A percentile compares a stretch with the other conserved stretches of the same genome.
Evolutionary conservation across 2,797 vertebrate genomes (phyloP).

Genomic region (Cryptoblepharus egeriae): DNA sequence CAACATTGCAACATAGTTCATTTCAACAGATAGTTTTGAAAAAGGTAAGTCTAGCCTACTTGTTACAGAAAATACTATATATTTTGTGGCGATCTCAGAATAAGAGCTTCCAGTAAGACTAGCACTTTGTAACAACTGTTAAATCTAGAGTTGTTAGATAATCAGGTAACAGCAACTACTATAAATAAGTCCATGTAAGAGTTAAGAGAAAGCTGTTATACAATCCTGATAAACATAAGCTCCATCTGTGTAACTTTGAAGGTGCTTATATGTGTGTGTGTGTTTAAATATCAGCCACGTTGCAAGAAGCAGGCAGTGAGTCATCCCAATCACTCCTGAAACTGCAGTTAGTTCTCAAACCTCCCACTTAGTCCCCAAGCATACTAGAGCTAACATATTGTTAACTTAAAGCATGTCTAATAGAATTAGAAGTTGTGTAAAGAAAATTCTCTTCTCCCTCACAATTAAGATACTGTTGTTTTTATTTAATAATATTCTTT

Average conservation of each 20-base stretch:
- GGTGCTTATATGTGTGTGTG: constrained; percentile 64
- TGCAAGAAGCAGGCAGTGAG: constrained; percentile 78
- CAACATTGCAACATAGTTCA: constrained; percentile 19
- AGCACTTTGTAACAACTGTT: constrained; percentile 35
- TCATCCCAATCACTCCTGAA: constrained; percentile 73
- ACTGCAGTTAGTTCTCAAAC: constrained; percentile 66
- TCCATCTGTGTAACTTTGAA: constrained; percentile 67
- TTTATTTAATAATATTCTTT: neutral
- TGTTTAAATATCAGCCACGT: constrained; percentile 74
- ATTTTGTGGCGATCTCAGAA: constrained; percentile 31
- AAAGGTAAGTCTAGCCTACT: constrained; percentile 14
- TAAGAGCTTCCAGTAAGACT: constrained; percentile 22
- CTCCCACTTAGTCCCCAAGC: constrained; percentile 73
- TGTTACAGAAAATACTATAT: constrained; percentile 39
- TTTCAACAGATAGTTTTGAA: neutral
- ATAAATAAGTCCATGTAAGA: constrained; percentile 30
- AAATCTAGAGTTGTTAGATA: neutral
- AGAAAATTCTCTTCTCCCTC: neutral
- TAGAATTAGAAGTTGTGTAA: constrained; percentile 54
- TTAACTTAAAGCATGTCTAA: constrained; percentile 62
- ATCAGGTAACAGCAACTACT: neutral
- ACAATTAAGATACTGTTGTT: neutral
- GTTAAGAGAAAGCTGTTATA: constrained; percentile 58
- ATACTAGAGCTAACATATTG: constrained; percentile 64
- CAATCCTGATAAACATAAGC: constrained; percentile 60